Evolutionary conservation across 2,113 vertebrate species (phyloP), one percentile per base, ranked within the genome.

Genomic region (Procavia capensis): DNA sequence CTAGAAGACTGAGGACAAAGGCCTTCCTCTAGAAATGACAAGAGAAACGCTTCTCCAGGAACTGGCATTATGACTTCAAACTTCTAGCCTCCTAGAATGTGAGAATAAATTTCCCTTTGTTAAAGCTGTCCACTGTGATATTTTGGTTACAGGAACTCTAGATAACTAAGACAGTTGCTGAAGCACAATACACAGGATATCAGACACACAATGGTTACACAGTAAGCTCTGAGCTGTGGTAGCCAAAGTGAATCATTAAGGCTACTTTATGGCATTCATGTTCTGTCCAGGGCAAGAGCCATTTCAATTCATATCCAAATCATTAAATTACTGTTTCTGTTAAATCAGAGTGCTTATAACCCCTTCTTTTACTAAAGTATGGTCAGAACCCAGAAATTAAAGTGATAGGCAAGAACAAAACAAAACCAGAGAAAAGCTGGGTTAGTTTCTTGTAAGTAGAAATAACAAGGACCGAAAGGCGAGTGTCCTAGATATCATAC

Each of bases 301-400:
- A 90, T 66, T 89, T 96, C 22, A 68, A 61, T 50, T 88, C 90
- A 25, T 72, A 82, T 34, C 29, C 14, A 63, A 66, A 95, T 82
- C 45, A 75, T 36, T 79, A 79, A 90, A 85, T 95, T 68, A 95
- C 43, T 88, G 95, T 45, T 88, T 36, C 74, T 57, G 59, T 84
- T 87, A 93, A 86, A 78, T 31, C 72, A 85, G 47, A 63, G 68
- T 90, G 75, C 45, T 93, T 80, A 41, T 85, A 86, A 79, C 14
- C 9, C 36, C 47, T 41, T 70, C 66, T 72, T 93, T 87, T 88
- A 81, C 78, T 50, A 47, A 84, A 88, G 25, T 72, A 20, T 57
- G 66, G 78, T 81, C 47, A 89, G 82, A 92, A 59, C 8, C 9
- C 14, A 72, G 41, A 27, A 76, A 41, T 31, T 17, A 43, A 31